phyloP scores from a whole-genome alignment of 2,113 vertebrate genomes.

The Montifringilla adamsi region DNA sequence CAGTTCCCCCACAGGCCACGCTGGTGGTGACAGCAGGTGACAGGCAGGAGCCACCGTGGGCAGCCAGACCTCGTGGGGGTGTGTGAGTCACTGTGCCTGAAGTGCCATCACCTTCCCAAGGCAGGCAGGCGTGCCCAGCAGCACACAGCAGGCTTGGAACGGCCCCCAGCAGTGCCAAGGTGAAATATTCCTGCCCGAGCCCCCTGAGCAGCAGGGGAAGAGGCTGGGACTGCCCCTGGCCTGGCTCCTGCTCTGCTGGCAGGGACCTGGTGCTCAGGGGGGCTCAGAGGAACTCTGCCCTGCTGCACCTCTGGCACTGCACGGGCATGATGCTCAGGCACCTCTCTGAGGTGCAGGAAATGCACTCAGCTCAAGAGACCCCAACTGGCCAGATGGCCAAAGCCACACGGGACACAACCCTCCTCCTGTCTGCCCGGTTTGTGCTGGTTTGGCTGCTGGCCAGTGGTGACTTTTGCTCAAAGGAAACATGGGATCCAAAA shows the following conservation, averaged over 20 bases:
- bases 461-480: background rate
- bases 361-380: too few relatives aligned
- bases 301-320: background rate
- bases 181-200: background rate
- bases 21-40: background rate
- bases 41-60: too few relatives aligned
- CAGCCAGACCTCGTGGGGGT: background rate
- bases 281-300: too few relatives aligned
- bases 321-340: accelerated
- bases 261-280: too few relatives aligned
- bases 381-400: background rate
- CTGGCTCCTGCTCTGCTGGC: too few relatives aligned
- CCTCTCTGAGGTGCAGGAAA: background rate
- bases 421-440: background rate
- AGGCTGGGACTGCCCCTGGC: accelerated
- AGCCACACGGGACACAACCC: background rate
- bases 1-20: accelerated
- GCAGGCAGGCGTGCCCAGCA: background rate
- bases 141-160: background rate
- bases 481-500: background rate
- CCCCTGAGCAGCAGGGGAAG: background rate
- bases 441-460: background rate
- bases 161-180: background rate
- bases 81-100: too few relatives aligned
- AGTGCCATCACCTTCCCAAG: background rate